Base-by-base conservation (phyloP, 2,888 invertebrate genomes). In the Andrena trimmerana region DNA sequence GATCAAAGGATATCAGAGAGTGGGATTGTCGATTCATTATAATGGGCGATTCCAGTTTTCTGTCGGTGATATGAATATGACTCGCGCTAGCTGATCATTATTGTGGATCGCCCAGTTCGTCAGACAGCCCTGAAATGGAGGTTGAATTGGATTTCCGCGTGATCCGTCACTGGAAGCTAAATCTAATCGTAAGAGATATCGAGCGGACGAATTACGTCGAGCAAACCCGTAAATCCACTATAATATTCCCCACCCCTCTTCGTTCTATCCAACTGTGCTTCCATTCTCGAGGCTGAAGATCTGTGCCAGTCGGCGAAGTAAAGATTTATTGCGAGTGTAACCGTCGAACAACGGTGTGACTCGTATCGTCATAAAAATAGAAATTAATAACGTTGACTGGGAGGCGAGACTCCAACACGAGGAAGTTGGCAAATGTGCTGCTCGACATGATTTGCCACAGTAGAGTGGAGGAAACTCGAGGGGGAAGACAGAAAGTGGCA, bases 151-250 rank as follows among this genome's bases (percentile, higher is more conserved):
- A 76, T 86, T 83, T 66, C 71, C 74, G 16, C 66, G 54, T 69
- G 78, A 81, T 66, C 84, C 81, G 77, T 86, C 84, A 74, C 67
- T 76, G 80, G 31, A 78, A 74, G 60, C 73, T 60, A 75, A 86
- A 81, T 72, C 54, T 57, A 42, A 42, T 42, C 42, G 42, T 42
- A 77, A 74, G 69, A 65, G 72, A 81, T 81, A 86, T 71, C 42
- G 69, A 74, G 57, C 62, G 68, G 20, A 60, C 50, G 73, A 73
- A 70, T 79, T 73, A 59, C 67, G 27, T 5, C 27, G 48, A 57
- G 66, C 66, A 59, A 66, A 50, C 48, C 60, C 31, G 68, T 65
- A 82, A 78, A 86, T 75, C 74, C 60, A 68, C 59, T 57, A 68
- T 48, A 73, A 66, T 70, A 66, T 71, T 71, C 52, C 29, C 60